Conservation (phyloP, 2,113 vertebrate species). For the Dicerorhinus sumatrensis region DNA sequence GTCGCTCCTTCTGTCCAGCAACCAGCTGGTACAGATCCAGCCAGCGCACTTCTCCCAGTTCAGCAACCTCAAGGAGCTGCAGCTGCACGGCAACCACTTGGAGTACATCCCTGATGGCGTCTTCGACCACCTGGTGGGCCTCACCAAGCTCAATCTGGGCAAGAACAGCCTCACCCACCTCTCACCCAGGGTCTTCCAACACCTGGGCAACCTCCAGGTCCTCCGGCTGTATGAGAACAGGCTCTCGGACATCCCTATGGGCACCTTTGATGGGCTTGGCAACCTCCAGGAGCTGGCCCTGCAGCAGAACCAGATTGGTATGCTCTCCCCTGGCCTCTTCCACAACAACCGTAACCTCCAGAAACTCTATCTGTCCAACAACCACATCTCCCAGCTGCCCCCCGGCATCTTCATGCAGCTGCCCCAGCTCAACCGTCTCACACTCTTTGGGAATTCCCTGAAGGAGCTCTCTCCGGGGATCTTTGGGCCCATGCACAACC, state of each 20-base stretch:
- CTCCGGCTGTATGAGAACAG: conserved; percentile 92
- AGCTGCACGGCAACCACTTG: conserved; percentile 87
- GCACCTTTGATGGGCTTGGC: conserved; percentile 85
- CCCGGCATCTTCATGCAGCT: conserved; percentile 91
- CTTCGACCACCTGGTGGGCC: conserved; percentile 89
- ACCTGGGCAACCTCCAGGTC: conserved; percentile 87
- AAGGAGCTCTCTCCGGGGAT: conserved; percentile 86
- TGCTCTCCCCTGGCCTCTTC: conserved; percentile 89
- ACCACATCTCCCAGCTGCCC: conserved; percentile 89
- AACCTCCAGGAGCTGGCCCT: conserved; percentile 92
- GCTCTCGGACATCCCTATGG: conserved; percentile 87
- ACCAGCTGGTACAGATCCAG: conserved; percentile 86
- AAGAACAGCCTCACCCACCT: conserved; percentile 90
- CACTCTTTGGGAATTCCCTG: conserved; percentile 92
- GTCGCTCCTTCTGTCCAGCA: conserved; percentile 91
- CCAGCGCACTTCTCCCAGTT: conserved; percentile 85
- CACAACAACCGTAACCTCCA: conserved; percentile 89
- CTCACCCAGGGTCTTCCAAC: conserved; percentile 86
- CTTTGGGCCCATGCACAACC: conserved; percentile 91
- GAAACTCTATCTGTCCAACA: conserved; percentile 94
- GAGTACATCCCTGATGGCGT: conserved; percentile 85
- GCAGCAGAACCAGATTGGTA: conserved; percentile 92
- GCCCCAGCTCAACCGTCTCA: conserved; percentile 89
- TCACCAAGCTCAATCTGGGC: conserved; percentile 90
- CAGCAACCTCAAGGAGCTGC: conserved; percentile 88